Evolutionary conservation across 2,888 invertebrate species (phyloP).

Genomic region (Caenorhabditis sinica): DNA sequence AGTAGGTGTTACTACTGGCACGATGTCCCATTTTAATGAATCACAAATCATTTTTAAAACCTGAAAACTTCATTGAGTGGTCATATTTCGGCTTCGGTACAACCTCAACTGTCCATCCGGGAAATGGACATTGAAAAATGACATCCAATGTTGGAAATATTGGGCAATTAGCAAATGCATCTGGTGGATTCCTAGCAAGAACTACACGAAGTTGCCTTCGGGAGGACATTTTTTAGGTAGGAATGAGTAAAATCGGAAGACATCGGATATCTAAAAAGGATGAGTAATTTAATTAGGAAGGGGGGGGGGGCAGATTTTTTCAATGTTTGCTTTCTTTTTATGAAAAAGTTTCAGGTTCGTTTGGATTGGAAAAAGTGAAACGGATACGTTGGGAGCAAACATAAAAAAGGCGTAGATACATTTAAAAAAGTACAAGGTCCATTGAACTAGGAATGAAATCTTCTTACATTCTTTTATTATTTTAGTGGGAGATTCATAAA

Average conservation of each 20-base stretch:
- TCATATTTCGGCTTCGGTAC: too few species aligned
- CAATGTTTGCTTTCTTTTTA: constrained; percentile 22
- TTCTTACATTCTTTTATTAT: too few species aligned
- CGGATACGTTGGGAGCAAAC: not conserved
- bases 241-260: constrained; percentile 28
- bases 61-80: constrained; percentile 27
- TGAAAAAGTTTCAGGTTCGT: constrained; percentile 31
- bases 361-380: constrained; percentile 15
- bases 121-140: constrained; percentile 75
- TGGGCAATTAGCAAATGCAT: constrained; percentile 74
- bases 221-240: constrained; percentile 16
- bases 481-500: too few species aligned
- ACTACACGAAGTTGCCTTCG: constrained; percentile 71
- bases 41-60: constrained; percentile 67
- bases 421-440: not conserved
- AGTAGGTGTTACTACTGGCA: constrained; percentile 55
- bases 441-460: too few species aligned
- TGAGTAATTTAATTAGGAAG: constrained; percentile 25
- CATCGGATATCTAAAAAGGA: constrained; percentile 40
- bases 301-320: constrained; percentile 1
- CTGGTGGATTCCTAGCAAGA: constrained; percentile 77
- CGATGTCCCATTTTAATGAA: constrained; percentile 62
- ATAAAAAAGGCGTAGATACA: not conserved
- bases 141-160: constrained; percentile 73
- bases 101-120: constrained; percentile 77